A percentile compares a stretch with the other conserved stretches of the same genome.
These are phyloP conservation scores for Idaea dimidiata DNA, from an alignment of 2,888 invertebrate genomes.

Conservation along the genomic window DNA sequence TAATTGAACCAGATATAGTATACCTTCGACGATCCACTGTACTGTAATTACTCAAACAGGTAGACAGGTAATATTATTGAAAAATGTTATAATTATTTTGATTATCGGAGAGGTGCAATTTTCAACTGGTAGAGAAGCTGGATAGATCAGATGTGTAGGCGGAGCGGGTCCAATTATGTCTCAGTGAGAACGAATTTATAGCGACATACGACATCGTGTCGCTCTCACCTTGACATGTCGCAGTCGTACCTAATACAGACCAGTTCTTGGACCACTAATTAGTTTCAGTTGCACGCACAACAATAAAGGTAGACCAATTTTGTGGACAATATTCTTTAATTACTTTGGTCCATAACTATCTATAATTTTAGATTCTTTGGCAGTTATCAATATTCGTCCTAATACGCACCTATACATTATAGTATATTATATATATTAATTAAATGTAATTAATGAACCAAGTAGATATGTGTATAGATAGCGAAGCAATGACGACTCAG, in stretches of 20 bases:
- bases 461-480: background rate
- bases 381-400: background rate
- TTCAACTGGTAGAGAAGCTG: conserved; percentile 15
- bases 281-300: conserved; percentile 31
- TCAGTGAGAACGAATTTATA: conserved; percentile 65
- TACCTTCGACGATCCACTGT: background rate
- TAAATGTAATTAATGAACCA: background rate
- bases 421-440: no score
- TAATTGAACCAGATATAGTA: background rate
- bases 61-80: background rate
- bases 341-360: background rate
- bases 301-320: background rate
- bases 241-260: conserved; percentile 39
- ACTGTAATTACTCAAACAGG: background rate
- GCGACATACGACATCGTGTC: conserved; percentile 40
- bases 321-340: background rate
- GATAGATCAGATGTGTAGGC: conserved; percentile 48
- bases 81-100: conserved; percentile 5
- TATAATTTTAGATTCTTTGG: background rate
- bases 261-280: conserved; percentile 45
- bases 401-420: background rate
- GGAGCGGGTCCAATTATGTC: conserved; percentile 68
- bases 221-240: conserved; percentile 52
- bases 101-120: background rate
- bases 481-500: background rate